Conservation (phyloP, 2,113 vertebrate species). For the Rhegmatorhina hoffmannsi region DNA sequence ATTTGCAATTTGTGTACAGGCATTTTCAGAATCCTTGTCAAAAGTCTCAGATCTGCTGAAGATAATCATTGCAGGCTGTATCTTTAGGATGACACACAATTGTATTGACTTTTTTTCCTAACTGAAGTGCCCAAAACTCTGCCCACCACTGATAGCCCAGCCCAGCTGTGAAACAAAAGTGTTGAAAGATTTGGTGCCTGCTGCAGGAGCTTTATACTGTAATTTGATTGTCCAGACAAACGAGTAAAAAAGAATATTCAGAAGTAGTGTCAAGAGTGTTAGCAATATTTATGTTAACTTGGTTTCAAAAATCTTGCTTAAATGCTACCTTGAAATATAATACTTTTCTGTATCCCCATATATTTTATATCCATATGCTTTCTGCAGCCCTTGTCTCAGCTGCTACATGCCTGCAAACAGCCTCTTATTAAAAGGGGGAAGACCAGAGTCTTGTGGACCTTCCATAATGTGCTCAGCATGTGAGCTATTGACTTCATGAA, state of each 20-base stretch:
- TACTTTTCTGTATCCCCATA: not conserved
- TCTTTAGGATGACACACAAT: not conserved
- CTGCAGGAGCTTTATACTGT: not conserved
- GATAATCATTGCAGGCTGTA: not conserved
- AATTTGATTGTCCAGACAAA: not conserved
- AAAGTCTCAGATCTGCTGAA: not conserved
- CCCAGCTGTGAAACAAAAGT: not conserved
- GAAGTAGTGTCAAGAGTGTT: not conserved
- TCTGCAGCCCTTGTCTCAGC: not conserved
- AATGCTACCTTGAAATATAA: not conserved
- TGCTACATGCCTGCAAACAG: not conserved
- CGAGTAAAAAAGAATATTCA: not conserved
- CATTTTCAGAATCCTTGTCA: constrained; percentile 12
- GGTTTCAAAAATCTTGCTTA: not conserved
- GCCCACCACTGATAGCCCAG: not conserved
- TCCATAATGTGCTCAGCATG: not conserved
- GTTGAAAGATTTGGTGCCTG: not conserved
- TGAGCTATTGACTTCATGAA: not conserved
- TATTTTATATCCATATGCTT: not conserved
- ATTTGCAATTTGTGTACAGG: not conserved
- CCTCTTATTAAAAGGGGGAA: constrained; percentile 18
- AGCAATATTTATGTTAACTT: not conserved
- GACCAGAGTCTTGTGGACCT: not conserved
- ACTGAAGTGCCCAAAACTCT: not conserved
- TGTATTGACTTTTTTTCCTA: not conserved